phyloP scores from a whole-genome alignment of 2,113 vertebrate genomes.

The Burhinus bistriatus region DNA sequence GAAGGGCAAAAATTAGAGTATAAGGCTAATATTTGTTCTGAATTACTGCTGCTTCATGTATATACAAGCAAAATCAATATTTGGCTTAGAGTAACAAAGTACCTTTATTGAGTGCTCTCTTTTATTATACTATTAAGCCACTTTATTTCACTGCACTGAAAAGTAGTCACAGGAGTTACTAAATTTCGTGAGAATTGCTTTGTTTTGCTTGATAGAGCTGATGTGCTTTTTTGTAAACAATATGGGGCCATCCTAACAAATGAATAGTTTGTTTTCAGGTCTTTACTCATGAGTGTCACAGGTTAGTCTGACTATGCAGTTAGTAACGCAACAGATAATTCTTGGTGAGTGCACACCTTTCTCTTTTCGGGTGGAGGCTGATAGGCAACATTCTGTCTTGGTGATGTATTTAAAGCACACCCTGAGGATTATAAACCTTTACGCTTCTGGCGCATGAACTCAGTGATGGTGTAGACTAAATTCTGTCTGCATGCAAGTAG shows the following conservation, averaged over 20 bases:
- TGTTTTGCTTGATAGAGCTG: neutral
- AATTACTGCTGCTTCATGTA: neutral
- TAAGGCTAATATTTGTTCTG: neutral
- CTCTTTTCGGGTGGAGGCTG: neutral
- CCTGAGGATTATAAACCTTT: neutral
- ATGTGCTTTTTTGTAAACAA: neutral
- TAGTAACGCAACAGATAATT: neutral
- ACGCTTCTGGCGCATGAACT: neutral
- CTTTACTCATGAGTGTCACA: neutral
- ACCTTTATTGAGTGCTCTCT: neutral
- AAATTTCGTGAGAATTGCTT: neutral
- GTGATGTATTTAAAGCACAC: slow-evolving; percentile 21
- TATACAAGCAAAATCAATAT: neutral
- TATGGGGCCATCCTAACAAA: neutral
- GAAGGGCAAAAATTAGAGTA: neutral
- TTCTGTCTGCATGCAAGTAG: neutral
- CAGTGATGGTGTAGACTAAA: neutral
- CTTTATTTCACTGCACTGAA: neutral
- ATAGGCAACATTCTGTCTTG: neutral
- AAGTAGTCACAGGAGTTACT: neutral
- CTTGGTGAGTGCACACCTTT: neutral
- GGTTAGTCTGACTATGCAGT: neutral
- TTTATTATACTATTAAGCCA: neutral
- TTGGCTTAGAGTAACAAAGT: neutral
- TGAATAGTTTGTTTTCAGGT: neutral